Evolutionary conservation across 2,888 invertebrate species (phyloP).

Genomic region (Empis stercorea): DNA sequence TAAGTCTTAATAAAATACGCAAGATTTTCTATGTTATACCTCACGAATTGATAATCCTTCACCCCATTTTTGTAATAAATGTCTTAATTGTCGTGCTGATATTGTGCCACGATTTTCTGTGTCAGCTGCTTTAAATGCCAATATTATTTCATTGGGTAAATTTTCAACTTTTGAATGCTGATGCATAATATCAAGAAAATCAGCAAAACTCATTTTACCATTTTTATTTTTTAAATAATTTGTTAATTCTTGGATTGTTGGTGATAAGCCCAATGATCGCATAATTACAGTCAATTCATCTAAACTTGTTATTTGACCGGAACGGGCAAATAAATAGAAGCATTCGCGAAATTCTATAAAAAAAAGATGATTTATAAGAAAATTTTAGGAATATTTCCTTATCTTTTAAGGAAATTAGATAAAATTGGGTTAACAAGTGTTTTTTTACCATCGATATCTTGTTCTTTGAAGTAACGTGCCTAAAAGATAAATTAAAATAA

Average conservation of each 20-base stretch:
- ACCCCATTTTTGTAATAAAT: conserved; percentile 83
- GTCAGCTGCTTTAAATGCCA: conserved; percentile 84
- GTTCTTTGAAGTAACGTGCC: conserved; percentile 89
- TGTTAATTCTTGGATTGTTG: conserved; percentile 80
- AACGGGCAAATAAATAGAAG: conserved; percentile 85
- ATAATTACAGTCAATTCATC: conserved; percentile 89
- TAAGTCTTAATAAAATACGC: no score
- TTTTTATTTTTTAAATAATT: conserved; percentile 66
- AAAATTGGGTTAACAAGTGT: not conserved
- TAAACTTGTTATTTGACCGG: conserved; percentile 74
- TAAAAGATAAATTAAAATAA: conserved; percentile 34
- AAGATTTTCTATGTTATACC: no score
- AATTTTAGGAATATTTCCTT: not conserved
- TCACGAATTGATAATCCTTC: conserved; percentile 67
- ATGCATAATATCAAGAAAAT: conserved; percentile 91
- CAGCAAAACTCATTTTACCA: conserved; percentile 89
- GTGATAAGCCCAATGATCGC: conserved; percentile 87
- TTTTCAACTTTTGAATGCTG: conserved; percentile 55
- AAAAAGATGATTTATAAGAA: conserved; percentile 8
- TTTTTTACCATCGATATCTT: conserved; percentile 87
- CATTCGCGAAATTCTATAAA: conserved; percentile 87
- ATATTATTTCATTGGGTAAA: conserved; percentile 53
- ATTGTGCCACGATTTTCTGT: conserved; percentile 57
- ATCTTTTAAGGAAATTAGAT: no score
- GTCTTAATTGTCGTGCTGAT: conserved; percentile 68